Conservation (phyloP, 2,113 vertebrate species). For the Corydoras maculifer region DNA sequence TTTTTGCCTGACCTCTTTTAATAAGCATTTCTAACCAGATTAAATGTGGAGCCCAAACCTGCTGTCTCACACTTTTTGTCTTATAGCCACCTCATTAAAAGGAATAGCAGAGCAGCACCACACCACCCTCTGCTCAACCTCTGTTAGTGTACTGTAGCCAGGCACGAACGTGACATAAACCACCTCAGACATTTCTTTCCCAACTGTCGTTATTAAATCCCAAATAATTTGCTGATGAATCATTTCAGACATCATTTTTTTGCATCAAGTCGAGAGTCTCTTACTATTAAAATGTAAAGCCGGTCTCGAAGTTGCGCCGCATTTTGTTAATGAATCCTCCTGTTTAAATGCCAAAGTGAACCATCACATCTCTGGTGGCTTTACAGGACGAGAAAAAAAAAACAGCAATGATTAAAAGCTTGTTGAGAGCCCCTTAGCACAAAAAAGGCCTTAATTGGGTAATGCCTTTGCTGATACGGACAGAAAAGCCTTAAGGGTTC, state of each 20-base stretch:
- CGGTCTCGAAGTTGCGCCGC: neutral
- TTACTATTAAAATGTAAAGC: neutral
- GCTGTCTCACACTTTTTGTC: neutral
- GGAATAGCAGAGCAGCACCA: neutral
- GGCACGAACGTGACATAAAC: too few species aligned
- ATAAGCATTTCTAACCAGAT: too few species aligned
- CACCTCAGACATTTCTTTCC: too few species aligned
- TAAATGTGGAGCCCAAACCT: neutral
- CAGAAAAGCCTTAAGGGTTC: conserved; percentile 26
- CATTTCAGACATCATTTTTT: conserved; percentile 15
- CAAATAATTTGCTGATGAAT: too few species aligned
- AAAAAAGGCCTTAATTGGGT: conserved; percentile 24
- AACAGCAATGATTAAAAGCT: conserved; percentile 22
- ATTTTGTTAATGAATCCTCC: conserved; percentile 11
- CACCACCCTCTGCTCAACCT: neutral
- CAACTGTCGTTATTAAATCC: too few species aligned
- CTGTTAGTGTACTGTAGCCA: neutral
- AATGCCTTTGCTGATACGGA: conserved; percentile 17
- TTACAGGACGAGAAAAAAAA: neutral
- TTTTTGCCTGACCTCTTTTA: too few species aligned
- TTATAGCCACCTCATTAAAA: neutral
- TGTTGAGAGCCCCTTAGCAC: conserved; percentile 21
- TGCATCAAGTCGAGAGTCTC: neutral
- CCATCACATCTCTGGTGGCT: conserved; percentile 11
- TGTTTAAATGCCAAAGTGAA: neutral